phyloP scores from a whole-genome alignment of 2,888 invertebrate species.

The Drosophila subquinaria region DNA sequence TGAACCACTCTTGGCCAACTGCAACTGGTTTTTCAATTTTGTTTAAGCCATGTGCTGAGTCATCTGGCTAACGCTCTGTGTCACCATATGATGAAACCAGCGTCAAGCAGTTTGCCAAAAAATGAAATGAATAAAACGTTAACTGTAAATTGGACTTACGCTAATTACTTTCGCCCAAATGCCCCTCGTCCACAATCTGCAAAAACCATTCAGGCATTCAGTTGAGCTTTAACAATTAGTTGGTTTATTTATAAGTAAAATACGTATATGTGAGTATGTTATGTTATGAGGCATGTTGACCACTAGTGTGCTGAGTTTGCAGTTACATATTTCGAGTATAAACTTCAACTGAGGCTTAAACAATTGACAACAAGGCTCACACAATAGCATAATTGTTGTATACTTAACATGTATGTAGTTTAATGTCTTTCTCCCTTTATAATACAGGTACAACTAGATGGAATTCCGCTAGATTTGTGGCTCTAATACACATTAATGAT shows the following conservation, averaged over 20 bases:
- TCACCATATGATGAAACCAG: conserved; percentile 64
- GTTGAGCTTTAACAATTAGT: conserved; percentile 57
- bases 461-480: conserved; percentile 29
- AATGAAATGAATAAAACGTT: not conserved
- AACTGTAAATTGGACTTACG: conserved; percentile 13
- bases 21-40: conserved; percentile 33
- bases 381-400: conserved; percentile 47
- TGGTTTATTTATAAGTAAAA: conserved; percentile 65
- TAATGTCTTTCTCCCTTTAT: conserved; percentile 29
- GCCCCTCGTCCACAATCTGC: not conserved
- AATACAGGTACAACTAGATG: conserved; percentile 62
- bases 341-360: conserved; percentile 48
- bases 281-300: conserved; percentile 59
- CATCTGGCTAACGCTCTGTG: conserved; percentile 44
- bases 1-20: conserved; percentile 17
- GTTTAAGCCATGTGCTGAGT: conserved; percentile 30
- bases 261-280: conserved; percentile 56
- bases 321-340: conserved; percentile 58
- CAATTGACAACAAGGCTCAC: conserved; percentile 54
- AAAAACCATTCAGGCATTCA: not conserved
- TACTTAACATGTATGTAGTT: conserved; percentile 4
- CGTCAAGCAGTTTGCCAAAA: conserved; percentile 4
- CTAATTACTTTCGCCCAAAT: not conserved
- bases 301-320: conserved; percentile 39
- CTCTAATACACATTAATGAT: conserved; percentile 21